phyloP scores from a whole-genome alignment of 2,113 vertebrate species.

The Passer montanus region DNA sequence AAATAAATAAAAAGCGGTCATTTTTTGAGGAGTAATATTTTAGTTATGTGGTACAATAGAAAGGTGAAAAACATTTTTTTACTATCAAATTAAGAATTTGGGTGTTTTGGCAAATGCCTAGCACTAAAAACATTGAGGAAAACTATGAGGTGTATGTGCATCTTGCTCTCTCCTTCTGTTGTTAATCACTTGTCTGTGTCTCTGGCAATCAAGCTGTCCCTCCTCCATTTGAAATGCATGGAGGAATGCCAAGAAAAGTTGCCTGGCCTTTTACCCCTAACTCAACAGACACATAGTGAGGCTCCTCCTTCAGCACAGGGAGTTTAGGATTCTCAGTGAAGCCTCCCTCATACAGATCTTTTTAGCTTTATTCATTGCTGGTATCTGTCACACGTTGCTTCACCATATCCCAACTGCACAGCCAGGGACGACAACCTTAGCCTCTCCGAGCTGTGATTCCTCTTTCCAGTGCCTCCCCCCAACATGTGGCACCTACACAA shows the following conservation, averaged over 20 bases:
- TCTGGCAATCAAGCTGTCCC: not conserved
- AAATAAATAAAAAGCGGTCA: not conserved
- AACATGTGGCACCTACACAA: rapidly evolving
- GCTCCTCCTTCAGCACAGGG: not conserved
- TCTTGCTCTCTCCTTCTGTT: not conserved
- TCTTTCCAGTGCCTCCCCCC: not conserved
- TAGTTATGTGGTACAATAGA: not conserved
- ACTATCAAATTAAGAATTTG: not conserved
- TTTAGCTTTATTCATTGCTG: rapidly evolving
- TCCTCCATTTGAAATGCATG: not conserved
- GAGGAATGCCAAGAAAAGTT: not conserved
- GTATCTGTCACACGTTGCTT: rapidly evolving
- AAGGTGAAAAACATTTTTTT: not conserved
- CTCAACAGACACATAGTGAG: not conserved
- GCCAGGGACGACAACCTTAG: not conserved
- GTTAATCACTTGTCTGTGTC: not conserved
- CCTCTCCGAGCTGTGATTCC: not conserved
- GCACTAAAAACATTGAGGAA: not conserved
- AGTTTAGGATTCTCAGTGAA: not conserved
- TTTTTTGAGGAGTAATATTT: not conserved
- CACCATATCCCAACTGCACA: rapidly evolving
- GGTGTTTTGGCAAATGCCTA: not conserved
- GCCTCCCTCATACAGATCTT: not conserved
- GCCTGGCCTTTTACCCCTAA: not conserved
- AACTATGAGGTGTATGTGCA: rapidly evolving